phyloP scores from a whole-genome alignment of 1,140 invertebrate species.

The Trichomalopsis sarcophagae region DNA sequence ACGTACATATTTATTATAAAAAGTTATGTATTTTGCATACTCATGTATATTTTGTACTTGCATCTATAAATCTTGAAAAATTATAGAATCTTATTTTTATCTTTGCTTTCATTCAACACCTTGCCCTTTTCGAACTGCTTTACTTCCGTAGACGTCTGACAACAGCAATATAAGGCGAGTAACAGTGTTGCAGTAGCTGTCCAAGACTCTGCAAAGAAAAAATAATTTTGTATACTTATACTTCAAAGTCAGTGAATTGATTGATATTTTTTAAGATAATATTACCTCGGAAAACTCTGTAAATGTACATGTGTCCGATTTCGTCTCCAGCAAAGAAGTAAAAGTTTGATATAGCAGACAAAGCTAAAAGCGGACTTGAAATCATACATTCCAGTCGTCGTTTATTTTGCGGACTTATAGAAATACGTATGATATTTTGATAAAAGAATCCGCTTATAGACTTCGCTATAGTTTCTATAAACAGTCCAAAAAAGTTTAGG shows the following conservation, averaged over 20 bases:
- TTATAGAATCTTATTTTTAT: constrained; percentile 11
- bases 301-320: constrained; percentile 81
- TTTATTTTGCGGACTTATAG: constrained; percentile 68
- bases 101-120: constrained; percentile 11
- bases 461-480: constrained; percentile 80
- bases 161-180: constrained; percentile 74
- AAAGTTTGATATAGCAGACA: constrained; percentile 89
- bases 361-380: constrained; percentile 82
- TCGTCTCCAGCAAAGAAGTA: constrained; percentile 88
- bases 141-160: constrained; percentile 74
- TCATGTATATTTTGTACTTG: constrained; percentile 65
- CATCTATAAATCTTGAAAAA: constrained; percentile 62
- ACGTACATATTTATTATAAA: constrained; percentile 38
- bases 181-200: constrained; percentile 59
- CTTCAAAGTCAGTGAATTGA: neutral
- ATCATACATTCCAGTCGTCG: constrained; percentile 81
- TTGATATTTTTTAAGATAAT: constrained; percentile 47
- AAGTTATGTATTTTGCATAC: constrained; percentile 54
- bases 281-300: constrained; percentile 73
- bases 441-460: constrained; percentile 71
- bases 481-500: constrained; percentile 87
- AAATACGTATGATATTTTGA: constrained; percentile 66
- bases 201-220: constrained; percentile 8
- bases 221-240: neutral
- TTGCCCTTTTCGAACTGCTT: constrained; percentile 60